Percentiles rank a stretch among this genome's conserved stretches.
These are phyloP conservation scores for Rhopalosiphum nymphaeae DNA, from an alignment of 2,888 invertebrate genomes.

Conservation along the genomic window DNA sequence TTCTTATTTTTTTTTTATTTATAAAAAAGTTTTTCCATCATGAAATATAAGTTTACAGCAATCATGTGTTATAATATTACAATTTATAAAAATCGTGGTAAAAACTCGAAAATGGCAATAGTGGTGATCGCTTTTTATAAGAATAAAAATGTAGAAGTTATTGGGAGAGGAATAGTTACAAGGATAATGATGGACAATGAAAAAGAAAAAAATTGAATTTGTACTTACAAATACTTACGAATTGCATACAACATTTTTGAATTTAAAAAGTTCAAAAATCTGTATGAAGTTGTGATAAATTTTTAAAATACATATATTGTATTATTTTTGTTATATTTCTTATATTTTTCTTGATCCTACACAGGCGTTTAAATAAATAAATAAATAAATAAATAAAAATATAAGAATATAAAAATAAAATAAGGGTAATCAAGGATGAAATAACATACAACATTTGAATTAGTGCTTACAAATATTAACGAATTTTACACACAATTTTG, in stretches of 20 bases:
- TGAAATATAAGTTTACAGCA: too few relatives aligned
- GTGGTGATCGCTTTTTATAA: background rate
- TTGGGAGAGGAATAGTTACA: background rate
- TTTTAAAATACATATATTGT: background rate
- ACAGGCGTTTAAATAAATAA: too few relatives aligned
- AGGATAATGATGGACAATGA: background rate
- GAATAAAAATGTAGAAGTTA: background rate
- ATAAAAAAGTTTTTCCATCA: too few relatives aligned
- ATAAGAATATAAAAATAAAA: too few relatives aligned
- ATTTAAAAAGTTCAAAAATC: background rate
- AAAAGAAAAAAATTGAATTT: background rate
- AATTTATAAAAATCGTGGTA: background rate
- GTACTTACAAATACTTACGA: background rate
- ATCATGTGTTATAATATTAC: background rate
- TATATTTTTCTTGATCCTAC: too few relatives aligned
- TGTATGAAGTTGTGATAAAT: background rate
- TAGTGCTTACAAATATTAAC: too few relatives aligned
- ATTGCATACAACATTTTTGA: background rate
- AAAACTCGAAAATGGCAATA: background rate
- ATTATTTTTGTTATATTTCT: too few relatives aligned
- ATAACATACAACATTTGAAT: too few relatives aligned
- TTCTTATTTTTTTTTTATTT: too few relatives aligned
- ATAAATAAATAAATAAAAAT: too few relatives aligned
- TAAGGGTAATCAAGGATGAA: too few relatives aligned
- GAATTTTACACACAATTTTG: background rate